Base-by-base conservation (phyloP, 2,888 invertebrate species). In the Pachydiplax longipennis region DNA sequence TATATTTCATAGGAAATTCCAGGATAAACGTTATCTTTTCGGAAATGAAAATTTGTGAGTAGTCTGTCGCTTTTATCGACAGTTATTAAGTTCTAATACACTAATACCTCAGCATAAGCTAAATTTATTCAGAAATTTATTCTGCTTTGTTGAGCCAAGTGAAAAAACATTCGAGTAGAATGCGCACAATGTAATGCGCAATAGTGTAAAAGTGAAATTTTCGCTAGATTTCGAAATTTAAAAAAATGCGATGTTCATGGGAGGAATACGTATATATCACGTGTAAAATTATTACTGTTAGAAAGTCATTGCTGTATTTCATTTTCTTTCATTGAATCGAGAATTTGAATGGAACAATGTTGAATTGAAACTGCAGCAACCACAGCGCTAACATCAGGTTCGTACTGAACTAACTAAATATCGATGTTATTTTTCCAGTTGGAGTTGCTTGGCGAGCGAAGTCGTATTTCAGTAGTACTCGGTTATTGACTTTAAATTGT, bases 161-260 rank as follows among this genome's bases (percentile, higher is more conserved):
- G 53, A 53, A 53, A 53, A 73, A 73, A 61, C 35, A 61, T 87
- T 87, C 87, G 40, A 31, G 65, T 87, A 37, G 61, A 61, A 61
- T 87, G 87, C 87, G 87, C 87, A 61, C 5, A 37, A 61, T 8
- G 61, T 87, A 87, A 87, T 87, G 87, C 87, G 87, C 87, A 87
- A 13, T 73, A 73, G 58, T 65, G 58, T 31, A 61, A 61, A 61
- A n/a, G 40, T 8, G 18, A 61, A 87, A 87, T 87, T 37, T 87
- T 61, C 61, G 65, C 87, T 37, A 87, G 61, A 65, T 61, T 87
- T 82, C 37, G 58, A 58, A 87, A 61, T 87, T 87, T 37, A 37
- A 65, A 53, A 37, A 65, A 61, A 15, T 37, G 18, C n/a, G n/a
- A n/a, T 37, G 10, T 87, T 37, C 37, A n/a, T 35, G 37, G 8